Evolutionary conservation across 2,797 vertebrate species (phyloP).

Genomic region (Eulemur coronatus): DNA sequence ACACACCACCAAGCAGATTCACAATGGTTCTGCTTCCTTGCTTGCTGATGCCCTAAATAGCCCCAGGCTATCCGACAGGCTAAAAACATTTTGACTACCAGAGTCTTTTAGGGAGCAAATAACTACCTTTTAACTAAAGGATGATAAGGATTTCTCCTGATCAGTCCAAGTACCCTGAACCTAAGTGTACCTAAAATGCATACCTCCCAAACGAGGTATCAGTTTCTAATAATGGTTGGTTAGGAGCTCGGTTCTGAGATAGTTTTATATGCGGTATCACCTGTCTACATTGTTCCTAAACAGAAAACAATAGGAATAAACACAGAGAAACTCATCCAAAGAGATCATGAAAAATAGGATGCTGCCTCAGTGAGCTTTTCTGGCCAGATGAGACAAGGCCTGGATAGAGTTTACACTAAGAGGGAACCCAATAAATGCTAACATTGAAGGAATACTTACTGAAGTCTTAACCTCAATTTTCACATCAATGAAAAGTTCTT

Average conservation of each 20-base stretch:
- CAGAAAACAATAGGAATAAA: constrained; percentile 39
- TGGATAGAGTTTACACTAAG: not conserved
- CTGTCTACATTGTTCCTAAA: not conserved
- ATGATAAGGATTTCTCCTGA: constrained; percentile 34
- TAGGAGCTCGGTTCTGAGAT: not conserved
- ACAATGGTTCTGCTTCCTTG: not conserved
- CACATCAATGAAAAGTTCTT: constrained; percentile 9
- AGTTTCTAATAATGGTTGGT: constrained; percentile 11
- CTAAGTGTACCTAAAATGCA: constrained; percentile 10
- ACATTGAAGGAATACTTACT: constrained; percentile 22
- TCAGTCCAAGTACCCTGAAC: constrained; percentile 8
- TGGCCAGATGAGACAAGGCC: constrained; percentile 20
- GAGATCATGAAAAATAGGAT: constrained; percentile 31
- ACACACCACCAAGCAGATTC: not conserved
- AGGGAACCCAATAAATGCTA: constrained; percentile 19
- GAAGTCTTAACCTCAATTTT: constrained; percentile 57
- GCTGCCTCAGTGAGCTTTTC: not conserved
- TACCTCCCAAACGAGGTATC: constrained; percentile 27
- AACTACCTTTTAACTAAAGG: constrained; percentile 15
- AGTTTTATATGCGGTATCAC: constrained; percentile 6
- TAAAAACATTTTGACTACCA: constrained; percentile 37
- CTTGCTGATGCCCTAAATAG: not conserved
- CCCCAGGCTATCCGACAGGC: not conserved
- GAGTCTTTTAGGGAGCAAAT: constrained; percentile 34
- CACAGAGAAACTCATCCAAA: constrained; percentile 7